These are phyloP conservation scores for Tachysurus fulvidraco DNA, from an alignment of 2,113 vertebrate genomes.

Conservation along the genomic window DNA sequence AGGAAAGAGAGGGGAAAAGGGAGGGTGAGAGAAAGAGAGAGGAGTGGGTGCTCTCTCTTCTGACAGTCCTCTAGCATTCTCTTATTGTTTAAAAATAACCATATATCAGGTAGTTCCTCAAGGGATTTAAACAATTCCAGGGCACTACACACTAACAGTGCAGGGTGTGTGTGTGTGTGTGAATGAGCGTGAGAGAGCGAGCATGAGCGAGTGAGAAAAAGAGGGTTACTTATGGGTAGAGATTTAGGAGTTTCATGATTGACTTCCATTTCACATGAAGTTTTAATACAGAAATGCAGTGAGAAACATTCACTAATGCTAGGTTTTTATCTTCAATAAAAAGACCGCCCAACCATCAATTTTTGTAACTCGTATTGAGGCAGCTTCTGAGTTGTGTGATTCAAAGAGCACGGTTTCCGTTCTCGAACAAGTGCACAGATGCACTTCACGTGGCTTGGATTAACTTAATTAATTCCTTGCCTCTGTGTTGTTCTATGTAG, in stretches of 20 bases:
- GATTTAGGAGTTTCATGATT: not conserved
- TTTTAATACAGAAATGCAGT: too few relatives aligned
- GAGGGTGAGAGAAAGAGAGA: slow-evolving; percentile 55
- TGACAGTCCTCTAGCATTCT: not conserved
- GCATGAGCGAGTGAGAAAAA: not conserved
- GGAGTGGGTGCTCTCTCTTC: not conserved
- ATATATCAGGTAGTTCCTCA: not conserved
- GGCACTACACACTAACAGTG: not conserved
- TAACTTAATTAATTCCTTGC: too few relatives aligned
- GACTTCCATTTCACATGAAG: not conserved
- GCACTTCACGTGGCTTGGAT: too few relatives aligned
- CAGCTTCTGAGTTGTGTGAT: too few relatives aligned
- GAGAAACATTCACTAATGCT: not conserved
- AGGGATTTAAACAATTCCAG: not conserved
- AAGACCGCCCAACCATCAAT: too few relatives aligned
- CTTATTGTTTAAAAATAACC: not conserved
- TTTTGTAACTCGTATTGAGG: too few relatives aligned
- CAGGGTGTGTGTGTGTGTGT: not conserved
- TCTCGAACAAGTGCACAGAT: too few relatives aligned
- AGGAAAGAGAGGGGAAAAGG: not conserved
- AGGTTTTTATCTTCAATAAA: too few relatives aligned
- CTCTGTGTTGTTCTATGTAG: too few relatives aligned
- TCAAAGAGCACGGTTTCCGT: too few relatives aligned
- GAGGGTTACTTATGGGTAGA: not conserved
- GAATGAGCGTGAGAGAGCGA: not conserved